These are phyloP conservation scores for Drosophila aff. DNA, from an alignment of 1,140 invertebrate species.

Conservation along the genomic window DNA sequence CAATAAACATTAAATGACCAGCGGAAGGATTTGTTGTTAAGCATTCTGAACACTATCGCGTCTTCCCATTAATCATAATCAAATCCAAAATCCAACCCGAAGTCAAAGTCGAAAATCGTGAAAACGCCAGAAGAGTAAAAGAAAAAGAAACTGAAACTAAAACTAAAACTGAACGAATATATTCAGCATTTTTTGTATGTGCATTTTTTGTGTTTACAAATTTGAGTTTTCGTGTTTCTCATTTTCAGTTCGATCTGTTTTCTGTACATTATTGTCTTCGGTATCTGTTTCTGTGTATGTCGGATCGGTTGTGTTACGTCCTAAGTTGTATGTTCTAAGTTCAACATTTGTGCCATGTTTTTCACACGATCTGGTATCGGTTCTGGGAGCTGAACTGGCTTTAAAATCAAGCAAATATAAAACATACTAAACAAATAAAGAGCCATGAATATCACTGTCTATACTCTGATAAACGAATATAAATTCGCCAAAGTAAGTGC, in stretches of 20 bases:
- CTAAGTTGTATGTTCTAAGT: slow-evolving; percentile 56
- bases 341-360: slow-evolving; percentile 65
- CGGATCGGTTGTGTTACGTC: slow-evolving; percentile 45
- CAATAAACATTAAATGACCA: slow-evolving; percentile 20
- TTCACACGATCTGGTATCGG: slow-evolving; percentile 47
- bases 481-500: slow-evolving; percentile 70
- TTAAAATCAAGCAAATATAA: slow-evolving; percentile 51
- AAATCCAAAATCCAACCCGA: slow-evolving; percentile 4
- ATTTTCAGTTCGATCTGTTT: slow-evolving; percentile 33
- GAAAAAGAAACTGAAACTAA: slow-evolving; percentile 15
- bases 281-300: slow-evolving; percentile 29
- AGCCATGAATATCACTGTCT: slow-evolving; percentile 57
- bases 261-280: slow-evolving; percentile 38
- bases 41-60: slow-evolving; percentile 16
- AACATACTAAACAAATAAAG: slow-evolving; percentile 50
- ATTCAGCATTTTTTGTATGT: slow-evolving; percentile 42
- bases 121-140: slow-evolving; percentile 21
- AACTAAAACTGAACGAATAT: slow-evolving; percentile 34
- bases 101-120: slow-evolving; percentile 13
- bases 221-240: slow-evolving; percentile 14
- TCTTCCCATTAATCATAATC: slow-evolving; percentile 32
- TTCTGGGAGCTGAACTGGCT: slow-evolving; percentile 27
- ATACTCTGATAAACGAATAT: slow-evolving; percentile 65
- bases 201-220: slow-evolving; percentile 33
- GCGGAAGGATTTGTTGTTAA: slow-evolving; percentile 26